Percentiles rank a stretch among this genome's conserved stretches.
Evolutionary conservation across 1,140 invertebrate species (phyloP).

Genomic region (Panagrolaimus sp.): DNA sequence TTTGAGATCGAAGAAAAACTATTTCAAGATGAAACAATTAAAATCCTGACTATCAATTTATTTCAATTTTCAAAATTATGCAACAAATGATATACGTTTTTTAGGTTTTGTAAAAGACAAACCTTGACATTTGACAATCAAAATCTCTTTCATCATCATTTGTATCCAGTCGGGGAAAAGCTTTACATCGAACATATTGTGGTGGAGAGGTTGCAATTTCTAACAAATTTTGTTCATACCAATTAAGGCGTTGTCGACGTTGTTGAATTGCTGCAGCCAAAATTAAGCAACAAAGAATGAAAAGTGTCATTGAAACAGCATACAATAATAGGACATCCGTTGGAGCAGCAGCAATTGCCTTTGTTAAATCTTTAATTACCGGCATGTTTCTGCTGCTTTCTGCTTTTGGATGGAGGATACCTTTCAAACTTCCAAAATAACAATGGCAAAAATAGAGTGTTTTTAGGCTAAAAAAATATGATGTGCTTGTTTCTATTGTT

Average conservation of each 20-base stretch:
- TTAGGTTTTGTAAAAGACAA: no score
- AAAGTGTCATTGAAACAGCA: slow-evolving; percentile 26
- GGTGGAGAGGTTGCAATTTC: slow-evolving; percentile 39
- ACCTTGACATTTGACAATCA: neutral
- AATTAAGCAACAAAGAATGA: slow-evolving; percentile 25
- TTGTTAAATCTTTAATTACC: no score
- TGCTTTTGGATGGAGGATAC: no score
- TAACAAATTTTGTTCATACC: slow-evolving; percentile 53
- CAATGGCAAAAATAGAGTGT: slow-evolving; percentile 44
- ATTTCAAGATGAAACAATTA: no score
- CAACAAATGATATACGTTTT: neutral
- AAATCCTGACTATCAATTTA: no score
- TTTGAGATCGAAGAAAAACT: no score
- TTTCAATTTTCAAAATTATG: neutral
- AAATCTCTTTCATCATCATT: slow-evolving; percentile 38
- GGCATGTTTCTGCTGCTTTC: no score
- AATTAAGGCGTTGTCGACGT: slow-evolving; percentile 39
- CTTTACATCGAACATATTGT: slow-evolving; percentile 52
- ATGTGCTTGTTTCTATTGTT: no score
- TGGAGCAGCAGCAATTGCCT: no score
- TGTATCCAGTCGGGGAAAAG: slow-evolving; percentile 49
- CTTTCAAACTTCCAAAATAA: no score
- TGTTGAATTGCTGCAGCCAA: slow-evolving; percentile 36
- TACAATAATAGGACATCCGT: slow-evolving; percentile 26
- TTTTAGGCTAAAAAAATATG: neutral